Percentiles rank a stretch among this genome's conserved stretches.
Conservation (phyloP, 2,113 vertebrate genomes). For the Ondatra zibethicus region DNA sequence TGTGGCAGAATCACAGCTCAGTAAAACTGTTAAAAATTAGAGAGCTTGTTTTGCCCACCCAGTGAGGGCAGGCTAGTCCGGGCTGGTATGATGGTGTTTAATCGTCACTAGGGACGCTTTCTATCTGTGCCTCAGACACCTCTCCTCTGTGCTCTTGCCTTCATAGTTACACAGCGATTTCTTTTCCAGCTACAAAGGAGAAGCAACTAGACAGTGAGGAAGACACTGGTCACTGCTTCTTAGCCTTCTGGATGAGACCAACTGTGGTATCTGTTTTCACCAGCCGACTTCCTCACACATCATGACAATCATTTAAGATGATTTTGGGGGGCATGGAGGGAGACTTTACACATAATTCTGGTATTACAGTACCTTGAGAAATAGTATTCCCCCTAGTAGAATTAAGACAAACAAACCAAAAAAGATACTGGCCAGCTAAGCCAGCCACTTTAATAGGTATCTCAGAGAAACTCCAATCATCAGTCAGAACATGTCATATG, state of each 20-base stretch:
- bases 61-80: not conserved
- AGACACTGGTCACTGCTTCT: not conserved
- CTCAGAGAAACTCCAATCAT: not conserved
- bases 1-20: slow-evolving; percentile 3
- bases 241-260: not conserved
- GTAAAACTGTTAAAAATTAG: slow-evolving; percentile 1
- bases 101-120: not conserved
- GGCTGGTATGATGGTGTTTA: not conserved
- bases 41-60: not conserved
- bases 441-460: not conserved
- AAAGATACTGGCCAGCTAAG: not conserved
- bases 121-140: not conserved
- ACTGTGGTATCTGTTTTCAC: not conserved
- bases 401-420: not conserved
- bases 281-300: not conserved
- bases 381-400: not conserved
- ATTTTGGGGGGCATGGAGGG: not conserved
- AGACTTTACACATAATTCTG: not conserved
- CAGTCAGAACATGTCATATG: not conserved
- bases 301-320: not conserved
- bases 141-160: not conserved
- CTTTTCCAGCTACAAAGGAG: not conserved
- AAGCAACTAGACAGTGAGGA: not conserved
- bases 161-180: not conserved
- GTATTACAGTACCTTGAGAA: not conserved